phyloP scores from a whole-genome alignment of 2,797 vertebrate genomes.

The Rhinatrema bivittatum region DNA sequence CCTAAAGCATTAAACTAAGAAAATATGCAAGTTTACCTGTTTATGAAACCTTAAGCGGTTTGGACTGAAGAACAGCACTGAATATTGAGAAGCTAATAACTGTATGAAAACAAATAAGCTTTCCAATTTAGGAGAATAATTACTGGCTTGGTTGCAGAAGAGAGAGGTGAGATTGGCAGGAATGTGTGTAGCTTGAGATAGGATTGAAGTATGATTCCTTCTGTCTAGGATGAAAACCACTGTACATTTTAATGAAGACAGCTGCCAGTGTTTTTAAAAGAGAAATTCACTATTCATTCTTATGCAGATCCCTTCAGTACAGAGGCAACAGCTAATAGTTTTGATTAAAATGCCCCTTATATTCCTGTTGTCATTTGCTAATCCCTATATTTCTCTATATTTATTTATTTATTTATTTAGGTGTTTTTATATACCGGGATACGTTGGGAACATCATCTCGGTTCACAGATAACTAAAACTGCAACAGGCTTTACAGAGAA shows the following conservation, averaged over 20 bases:
- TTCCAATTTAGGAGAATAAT: neutral
- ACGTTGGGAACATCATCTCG: no score
- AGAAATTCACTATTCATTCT: neutral
- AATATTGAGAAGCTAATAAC: constrained; percentile 1
- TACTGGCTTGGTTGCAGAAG: no score
- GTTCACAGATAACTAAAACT: no score
- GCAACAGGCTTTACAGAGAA: no score
- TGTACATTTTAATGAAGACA: neutral
- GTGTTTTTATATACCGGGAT: no score
- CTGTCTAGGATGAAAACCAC: neutral
- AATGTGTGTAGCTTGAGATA: neutral
- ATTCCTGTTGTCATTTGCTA: neutral
- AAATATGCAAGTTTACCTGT: rapidly evolving
- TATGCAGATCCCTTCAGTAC: constrained; percentile 7
- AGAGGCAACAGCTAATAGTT: neutral
- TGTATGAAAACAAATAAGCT: constrained; percentile 5
- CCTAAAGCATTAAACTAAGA: neutral
- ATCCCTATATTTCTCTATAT: neutral
- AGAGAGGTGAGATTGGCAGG: neutral
- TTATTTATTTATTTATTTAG: neutral
- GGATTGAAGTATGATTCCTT: neutral
- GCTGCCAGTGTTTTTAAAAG: constrained; percentile 5
- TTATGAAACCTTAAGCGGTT: constrained; percentile 1
- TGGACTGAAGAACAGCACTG: rapidly evolving
- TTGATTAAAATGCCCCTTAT: constrained; percentile 1